Conservation (phyloP, 2,797 vertebrate genomes). For the Spinus pinus region DNA sequence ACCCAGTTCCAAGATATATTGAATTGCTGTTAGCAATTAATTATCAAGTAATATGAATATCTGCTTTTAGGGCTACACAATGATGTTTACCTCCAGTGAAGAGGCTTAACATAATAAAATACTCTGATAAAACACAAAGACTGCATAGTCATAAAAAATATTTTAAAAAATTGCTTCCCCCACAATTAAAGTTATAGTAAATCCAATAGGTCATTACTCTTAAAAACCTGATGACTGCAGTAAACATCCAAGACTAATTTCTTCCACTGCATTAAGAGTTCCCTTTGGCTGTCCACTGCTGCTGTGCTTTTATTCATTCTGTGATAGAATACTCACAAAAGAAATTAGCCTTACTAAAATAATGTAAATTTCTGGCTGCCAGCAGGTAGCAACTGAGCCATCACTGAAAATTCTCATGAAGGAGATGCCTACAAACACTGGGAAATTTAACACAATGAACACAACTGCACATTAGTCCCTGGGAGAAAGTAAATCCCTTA, state of each 20-base stretch:
- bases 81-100: background rate
- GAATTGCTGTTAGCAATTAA: background rate
- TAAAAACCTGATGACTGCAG: background rate
- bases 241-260: background rate
- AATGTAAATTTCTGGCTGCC: background rate
- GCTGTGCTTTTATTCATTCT: background rate
- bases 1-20: background rate
- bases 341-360: background rate
- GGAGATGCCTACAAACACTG: background rate
- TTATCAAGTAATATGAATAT: background rate
- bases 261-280: background rate
- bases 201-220: background rate
- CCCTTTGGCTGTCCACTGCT: background rate
- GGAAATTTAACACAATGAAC: background rate
- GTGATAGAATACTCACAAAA: background rate
- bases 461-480: background rate
- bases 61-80: background rate
- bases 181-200: background rate
- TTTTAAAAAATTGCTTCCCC: background rate
- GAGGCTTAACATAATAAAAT: background rate
- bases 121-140: background rate
- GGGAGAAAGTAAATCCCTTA: background rate
- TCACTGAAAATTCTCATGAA: background rate
- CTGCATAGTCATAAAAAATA: background rate
- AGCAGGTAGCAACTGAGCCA: background rate